Base-by-base conservation (phyloP, 2,888 invertebrate genomes). In the Caenorhabditis sp. region DNA sequence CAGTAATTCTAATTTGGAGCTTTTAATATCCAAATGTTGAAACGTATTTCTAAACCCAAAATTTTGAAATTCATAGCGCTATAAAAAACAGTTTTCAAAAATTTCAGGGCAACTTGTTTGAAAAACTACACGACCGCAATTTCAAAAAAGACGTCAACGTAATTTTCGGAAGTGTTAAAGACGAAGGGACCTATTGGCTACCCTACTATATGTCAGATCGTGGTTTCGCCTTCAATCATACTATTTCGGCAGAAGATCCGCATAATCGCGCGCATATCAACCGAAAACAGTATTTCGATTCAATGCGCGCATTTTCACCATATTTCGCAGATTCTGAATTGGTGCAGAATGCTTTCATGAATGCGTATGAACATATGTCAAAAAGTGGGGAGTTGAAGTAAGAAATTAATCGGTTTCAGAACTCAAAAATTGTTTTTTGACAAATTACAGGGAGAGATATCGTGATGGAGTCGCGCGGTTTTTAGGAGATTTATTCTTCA, bases 401-500 rank as follows among this genome's bases (percentile, higher is more conserved):
- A 43, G 66, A 54, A 17, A 26, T 54, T n/a, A n/a, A n/a, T n/a
- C n/a, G n/a, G n/a, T n/a, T n/a, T n/a, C n/a, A n/a, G n/a, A n/a
- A n/a, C n/a, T n/a, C n/a, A n/a, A n/a, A n/a, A n/a, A n/a, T n/a
- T n/a, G n/a, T n/a, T n/a, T n/a, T n/a, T n/a, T n/a, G n/a, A 43
- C 2, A 50, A 3, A 12, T 56, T 72, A 23, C 54, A 78, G 76
- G 38, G 78, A 81, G 58, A 69, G 72, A 20, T 70, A 77, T 14
- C 75, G 85, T 14, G 85, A 85, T 69, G 86, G 85, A 4, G 83
- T 87, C 12, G 85, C 83, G 8, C 76, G 85, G 4, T 86, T 95
- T 91, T 93, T 95, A 27, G 95, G 95, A 14, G 96, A 97, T 88
- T 94, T 93, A 86, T 94, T 95, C 88, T 95, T 96, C 89, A 94